Evolutionary conservation across 2,113 vertebrate species (phyloP).

Genomic region (Oplegnathus fasciatus): DNA sequence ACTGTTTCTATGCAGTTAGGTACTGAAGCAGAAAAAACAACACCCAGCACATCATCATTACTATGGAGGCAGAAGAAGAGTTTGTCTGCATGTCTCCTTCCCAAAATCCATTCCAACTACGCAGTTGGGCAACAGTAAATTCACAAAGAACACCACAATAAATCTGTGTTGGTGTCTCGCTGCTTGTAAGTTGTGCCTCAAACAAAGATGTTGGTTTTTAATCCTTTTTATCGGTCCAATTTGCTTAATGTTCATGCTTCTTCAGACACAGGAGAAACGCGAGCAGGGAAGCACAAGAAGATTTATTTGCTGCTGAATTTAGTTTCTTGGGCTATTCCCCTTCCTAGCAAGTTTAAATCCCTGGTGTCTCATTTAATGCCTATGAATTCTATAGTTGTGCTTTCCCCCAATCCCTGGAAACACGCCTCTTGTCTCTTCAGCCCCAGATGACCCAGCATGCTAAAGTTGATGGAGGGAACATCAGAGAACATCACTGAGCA

Average conservation of each 20-base stretch:
- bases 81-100: not conserved
- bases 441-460: not conserved
- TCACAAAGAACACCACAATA: not conserved
- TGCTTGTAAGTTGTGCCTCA: not conserved
- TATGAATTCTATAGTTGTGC: not conserved
- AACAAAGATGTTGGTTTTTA: not conserved
- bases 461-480: constrained; percentile 17
- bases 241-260: not conserved
- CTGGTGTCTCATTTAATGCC: not conserved
- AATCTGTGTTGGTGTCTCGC: not conserved
- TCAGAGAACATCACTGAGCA: constrained; percentile 56
- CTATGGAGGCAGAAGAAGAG: not conserved
- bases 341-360: not conserved
- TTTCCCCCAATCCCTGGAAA: not conserved
- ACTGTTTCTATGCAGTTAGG: not conserved
- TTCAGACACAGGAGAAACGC: not conserved
- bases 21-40: constrained; percentile 3
- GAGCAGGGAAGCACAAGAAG: not conserved
- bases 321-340: not conserved
- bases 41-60: not conserved
- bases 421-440: not conserved
- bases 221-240: not conserved
- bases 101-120: not conserved
- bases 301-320: not conserved
- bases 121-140: not conserved